Percentiles rank a stretch among this genome's conserved stretches.
phyloP scores from a whole-genome alignment of 2,113 vertebrate genomes.

The Clupea harengus region DNA sequence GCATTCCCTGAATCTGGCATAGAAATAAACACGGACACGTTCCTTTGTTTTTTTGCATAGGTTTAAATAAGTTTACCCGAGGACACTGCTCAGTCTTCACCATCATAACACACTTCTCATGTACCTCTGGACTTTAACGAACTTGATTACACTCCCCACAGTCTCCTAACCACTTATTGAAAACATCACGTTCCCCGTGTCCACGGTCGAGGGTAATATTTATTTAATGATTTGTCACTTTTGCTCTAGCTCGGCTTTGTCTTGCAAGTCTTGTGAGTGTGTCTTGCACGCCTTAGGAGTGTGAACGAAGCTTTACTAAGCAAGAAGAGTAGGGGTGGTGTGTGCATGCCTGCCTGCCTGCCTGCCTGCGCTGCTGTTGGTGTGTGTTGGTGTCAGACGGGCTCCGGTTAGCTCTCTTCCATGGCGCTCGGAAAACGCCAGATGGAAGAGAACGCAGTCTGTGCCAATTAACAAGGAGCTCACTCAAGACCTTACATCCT shows the following conservation, averaged over 20 bases:
- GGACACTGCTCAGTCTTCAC: neutral
- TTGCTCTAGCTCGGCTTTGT: no score
- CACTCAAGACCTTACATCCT: conserved; percentile 13
- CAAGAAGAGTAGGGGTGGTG: neutral
- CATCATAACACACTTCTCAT: neutral
- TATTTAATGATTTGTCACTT: neutral
- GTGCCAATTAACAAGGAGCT: conserved; percentile 21
- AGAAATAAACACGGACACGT: neutral
- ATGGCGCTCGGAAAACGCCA: neutral
- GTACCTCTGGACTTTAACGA: neutral
- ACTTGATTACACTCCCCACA: neutral
- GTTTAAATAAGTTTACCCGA: neutral
- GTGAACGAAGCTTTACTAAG: neutral
- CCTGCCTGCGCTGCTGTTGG: neutral
- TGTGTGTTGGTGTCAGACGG: conserved; percentile 6
- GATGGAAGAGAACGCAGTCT: conserved; percentile 8
- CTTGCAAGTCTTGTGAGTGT: neutral
- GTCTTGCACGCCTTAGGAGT: neutral
- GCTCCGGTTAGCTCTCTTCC: neutral
- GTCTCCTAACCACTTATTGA: neutral
- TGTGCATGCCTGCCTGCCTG: neutral
- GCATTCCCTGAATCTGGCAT: conserved; percentile 8
- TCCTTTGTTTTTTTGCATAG: neutral
- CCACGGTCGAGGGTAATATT: neutral
- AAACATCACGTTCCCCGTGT: neutral